A percentile compares a stretch with the other conserved stretches of the same genome.
phyloP scores from a whole-genome alignment of 2,113 vertebrate genomes.

The Dromiciops gliroides region DNA sequence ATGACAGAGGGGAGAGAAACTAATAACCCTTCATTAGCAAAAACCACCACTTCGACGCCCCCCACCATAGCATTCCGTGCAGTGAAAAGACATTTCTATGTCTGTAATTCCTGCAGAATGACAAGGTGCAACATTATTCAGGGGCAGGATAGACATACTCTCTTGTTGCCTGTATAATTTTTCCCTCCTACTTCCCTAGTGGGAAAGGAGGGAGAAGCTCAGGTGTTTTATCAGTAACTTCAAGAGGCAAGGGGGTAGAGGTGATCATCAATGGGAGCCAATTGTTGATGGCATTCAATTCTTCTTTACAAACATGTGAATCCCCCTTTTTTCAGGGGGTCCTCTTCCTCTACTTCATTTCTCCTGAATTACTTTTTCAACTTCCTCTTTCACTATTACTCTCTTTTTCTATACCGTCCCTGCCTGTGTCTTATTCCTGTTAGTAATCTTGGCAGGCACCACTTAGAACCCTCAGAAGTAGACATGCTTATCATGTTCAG shows the following conservation, averaged over 20 bases:
- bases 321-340: background rate
- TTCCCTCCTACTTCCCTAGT: background rate
- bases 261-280: background rate
- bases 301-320: background rate
- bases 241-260: background rate
- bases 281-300: background rate
- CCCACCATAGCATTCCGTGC: background rate
- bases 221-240: background rate
- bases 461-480: background rate
- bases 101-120: background rate
- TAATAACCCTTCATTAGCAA: slow-evolving; percentile 22
- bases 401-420: background rate
- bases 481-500: background rate
- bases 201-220: background rate
- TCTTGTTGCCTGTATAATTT: background rate
- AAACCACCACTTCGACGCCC: background rate
- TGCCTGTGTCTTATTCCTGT: background rate
- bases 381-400: background rate
- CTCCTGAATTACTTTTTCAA: background rate
- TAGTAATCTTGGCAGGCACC: background rate
- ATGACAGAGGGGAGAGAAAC: slow-evolving; percentile 65
- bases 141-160: background rate
- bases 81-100: background rate
- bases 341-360: background rate
- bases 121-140: background rate